A percentile compares a stretch with the other conserved stretches of the same genome.
These are phyloP conservation scores for Meloidogyne hapla DNA, from an alignment of 1,140 invertebrate genomes.

Conservation along the genomic window DNA sequence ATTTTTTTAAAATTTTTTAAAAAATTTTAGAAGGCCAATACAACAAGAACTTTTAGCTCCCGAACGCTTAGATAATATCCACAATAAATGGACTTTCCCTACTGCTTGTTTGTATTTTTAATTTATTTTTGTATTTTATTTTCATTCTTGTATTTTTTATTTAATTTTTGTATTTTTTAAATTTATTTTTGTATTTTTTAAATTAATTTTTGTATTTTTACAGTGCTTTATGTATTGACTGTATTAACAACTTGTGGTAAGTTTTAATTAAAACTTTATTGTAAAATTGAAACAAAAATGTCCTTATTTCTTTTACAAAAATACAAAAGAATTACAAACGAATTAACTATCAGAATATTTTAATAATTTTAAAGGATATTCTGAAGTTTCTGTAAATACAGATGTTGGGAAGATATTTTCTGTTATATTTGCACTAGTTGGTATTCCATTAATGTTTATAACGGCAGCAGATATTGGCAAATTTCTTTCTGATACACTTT, in stretches of 20 bases:
- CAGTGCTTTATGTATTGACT: constrained; percentile 60
- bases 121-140: too few species aligned
- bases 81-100: constrained; percentile 64
- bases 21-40: constrained; percentile 50
- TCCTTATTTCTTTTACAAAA: too few species aligned
- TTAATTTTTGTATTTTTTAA: background rate
- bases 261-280: constrained; percentile 6
- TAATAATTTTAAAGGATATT: constrained; percentile 55
- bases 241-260: constrained; percentile 63
- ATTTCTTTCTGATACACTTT: constrained; percentile 62
- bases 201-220: background rate
- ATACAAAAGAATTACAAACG: too few species aligned
- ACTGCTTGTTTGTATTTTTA: constrained; percentile 33
- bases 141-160: too few species aligned
- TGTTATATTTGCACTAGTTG: constrained; percentile 63
- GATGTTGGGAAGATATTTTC: constrained; percentile 64
- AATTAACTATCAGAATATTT: too few species aligned
- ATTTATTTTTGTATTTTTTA: background rate
- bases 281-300: too few species aligned
- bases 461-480: constrained; percentile 65
- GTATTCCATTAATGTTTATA: constrained; percentile 65
- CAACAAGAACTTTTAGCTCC: constrained; percentile 55
- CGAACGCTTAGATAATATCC: constrained; percentile 59
- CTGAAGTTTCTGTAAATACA: constrained; percentile 64
- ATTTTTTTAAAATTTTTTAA: background rate